Conservation (phyloP, 2,888 invertebrate genomes). For the Coleophora flavipennella region DNA sequence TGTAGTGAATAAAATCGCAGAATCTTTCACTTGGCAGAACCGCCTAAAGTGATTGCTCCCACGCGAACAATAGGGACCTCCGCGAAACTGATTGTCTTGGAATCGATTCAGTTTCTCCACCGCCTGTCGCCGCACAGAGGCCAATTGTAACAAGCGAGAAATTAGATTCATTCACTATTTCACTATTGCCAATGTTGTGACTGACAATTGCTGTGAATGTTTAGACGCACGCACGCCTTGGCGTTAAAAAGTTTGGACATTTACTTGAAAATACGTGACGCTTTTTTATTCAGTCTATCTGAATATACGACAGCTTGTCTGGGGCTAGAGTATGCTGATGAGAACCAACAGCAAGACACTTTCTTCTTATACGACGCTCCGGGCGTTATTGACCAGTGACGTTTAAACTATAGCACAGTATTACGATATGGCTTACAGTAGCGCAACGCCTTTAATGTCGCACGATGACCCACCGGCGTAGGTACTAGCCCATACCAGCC, state of each 20-base stretch:
- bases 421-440: too few relatives aligned
- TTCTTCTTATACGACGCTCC: too few relatives aligned
- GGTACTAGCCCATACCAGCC: too few relatives aligned
- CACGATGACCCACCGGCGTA: too few relatives aligned
- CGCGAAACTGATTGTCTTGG: conserved; percentile 47
- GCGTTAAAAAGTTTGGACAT: conserved; percentile 7
- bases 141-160: conserved; percentile 28
- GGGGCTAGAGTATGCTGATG: too few relatives aligned
- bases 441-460: too few relatives aligned
- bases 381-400: too few relatives aligned
- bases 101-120: conserved; percentile 56
- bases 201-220: background rate
- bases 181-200: conserved; percentile 16
- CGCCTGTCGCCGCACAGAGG: conserved; percentile 19
- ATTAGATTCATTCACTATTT: conserved; percentile 30
- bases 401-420: too few relatives aligned
- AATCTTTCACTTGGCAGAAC: conserved; percentile 34
- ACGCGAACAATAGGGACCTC: conserved; percentile 57
- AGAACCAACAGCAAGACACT: too few relatives aligned
- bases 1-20: background rate
- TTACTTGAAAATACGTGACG: too few relatives aligned
- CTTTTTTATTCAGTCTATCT: too few relatives aligned
- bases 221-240: conserved; percentile 20
- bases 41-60: conserved; percentile 45
- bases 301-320: too few relatives aligned